Evolutionary conservation across 2,888 invertebrate genomes (phyloP).

Genomic region (Podabrus alpinus): DNA sequence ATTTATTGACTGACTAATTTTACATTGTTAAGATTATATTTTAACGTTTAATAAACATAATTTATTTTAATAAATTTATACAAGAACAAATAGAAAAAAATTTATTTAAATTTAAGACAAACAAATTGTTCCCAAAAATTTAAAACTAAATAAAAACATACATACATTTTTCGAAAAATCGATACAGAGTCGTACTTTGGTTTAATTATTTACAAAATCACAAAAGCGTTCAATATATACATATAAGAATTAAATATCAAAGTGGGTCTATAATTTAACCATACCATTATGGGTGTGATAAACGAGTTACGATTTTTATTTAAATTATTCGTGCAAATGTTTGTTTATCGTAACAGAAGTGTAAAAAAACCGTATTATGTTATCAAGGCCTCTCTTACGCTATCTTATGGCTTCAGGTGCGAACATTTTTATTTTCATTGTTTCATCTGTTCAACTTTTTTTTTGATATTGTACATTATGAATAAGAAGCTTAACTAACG

Average conservation of each 20-base stretch:
- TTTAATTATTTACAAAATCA: slow-evolving; percentile 51
- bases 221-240: slow-evolving; percentile 49
- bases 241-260: slow-evolving; percentile 39
- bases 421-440: slow-evolving; percentile 2
- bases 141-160: slow-evolving; percentile 20
- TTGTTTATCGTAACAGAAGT: not conserved
- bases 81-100: slow-evolving; percentile 26
- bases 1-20: slow-evolving; percentile 26
- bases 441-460: not conserved
- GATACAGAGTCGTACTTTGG: slow-evolving; percentile 43
- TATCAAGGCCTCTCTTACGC: slow-evolving; percentile 27
- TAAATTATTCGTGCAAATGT: not conserved
- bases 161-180: slow-evolving; percentile 9
- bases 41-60: slow-evolving; percentile 11
- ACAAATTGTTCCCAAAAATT: slow-evolving; percentile 30
- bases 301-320: not conserved
- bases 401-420: slow-evolving; percentile 15
- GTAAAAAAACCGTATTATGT: slow-evolving; percentile 18
- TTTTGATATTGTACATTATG: not conserved
- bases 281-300: slow-evolving; percentile 6
- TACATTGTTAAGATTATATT: slow-evolving; percentile 20
- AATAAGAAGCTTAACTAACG: not conserved
- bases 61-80: slow-evolving; percentile 23
- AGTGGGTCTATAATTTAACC: slow-evolving; percentile 19
- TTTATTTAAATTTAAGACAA: slow-evolving; percentile 13